A percentile compares a stretch with the other conserved stretches of the same genome.
These are phyloP conservation scores for Graptemys geographica DNA, from an alignment of 2,797 vertebrate species.

Conservation along the genomic window DNA sequence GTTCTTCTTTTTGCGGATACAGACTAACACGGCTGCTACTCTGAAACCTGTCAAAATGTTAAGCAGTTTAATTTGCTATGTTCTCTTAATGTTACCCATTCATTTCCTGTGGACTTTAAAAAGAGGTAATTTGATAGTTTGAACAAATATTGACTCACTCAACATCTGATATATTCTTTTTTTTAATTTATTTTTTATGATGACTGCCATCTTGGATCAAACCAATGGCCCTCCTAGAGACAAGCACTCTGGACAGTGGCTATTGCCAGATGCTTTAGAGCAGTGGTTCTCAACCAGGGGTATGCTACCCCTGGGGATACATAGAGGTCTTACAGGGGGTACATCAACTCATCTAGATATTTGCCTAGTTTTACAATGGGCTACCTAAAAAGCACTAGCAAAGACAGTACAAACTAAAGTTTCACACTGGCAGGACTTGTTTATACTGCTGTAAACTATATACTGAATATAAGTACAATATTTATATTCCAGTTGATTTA, in stretches of 20 bases:
- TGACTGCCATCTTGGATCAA: background rate
- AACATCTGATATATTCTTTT: background rate
- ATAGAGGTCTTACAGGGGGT: too few species aligned
- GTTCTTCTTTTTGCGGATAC: too few species aligned
- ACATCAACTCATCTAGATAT: too few species aligned
- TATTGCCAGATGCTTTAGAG: background rate
- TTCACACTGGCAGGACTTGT: too few species aligned
- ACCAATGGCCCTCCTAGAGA: fast-evolving
- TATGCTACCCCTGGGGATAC: background rate
- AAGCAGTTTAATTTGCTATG: background rate
- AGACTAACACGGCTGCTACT: too few species aligned
- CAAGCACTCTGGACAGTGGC: background rate
- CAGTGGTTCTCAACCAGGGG: background rate
- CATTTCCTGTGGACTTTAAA: background rate
- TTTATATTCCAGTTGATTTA: too few species aligned
- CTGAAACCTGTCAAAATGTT: background rate
- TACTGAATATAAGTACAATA: too few species aligned
- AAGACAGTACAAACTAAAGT: too few species aligned
- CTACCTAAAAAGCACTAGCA: too few species aligned
- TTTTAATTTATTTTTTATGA: background rate
- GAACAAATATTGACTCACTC: background rate
- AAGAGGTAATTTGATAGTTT: background rate
- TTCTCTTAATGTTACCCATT: background rate
- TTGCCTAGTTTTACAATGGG: too few species aligned
- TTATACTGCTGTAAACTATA: too few species aligned